These are phyloP conservation scores for Hemicentrotus pulcherrimus DNA, from an alignment of 35 echinoderm and acorn worm species.

Conservation along the genomic window DNA sequence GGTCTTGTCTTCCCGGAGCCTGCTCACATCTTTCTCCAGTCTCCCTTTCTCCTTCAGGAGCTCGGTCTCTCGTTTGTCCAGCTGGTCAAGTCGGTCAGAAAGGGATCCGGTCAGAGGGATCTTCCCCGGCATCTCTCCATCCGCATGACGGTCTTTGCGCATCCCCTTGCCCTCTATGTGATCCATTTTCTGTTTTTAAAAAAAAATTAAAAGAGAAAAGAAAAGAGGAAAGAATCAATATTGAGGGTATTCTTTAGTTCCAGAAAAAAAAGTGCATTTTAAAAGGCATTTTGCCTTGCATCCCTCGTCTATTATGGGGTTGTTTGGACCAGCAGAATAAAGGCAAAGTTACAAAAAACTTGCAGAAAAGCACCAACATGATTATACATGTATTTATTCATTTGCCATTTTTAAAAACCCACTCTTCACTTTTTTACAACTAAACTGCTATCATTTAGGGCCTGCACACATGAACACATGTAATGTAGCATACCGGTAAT, in stretches of 20 bases:
- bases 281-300: too few species aligned
- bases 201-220: neutral
- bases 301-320: too few species aligned
- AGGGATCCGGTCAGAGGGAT: slow-evolving; percentile 66
- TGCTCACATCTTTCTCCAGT: slow-evolving; percentile 71
- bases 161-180: slow-evolving; percentile 68
- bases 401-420: too few species aligned
- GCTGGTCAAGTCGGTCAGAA: slow-evolving; percentile 76
- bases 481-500: too few species aligned
- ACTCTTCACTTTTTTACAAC: too few species aligned
- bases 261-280: too few species aligned
- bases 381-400: too few species aligned
- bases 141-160: neutral
- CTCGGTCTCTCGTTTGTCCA: slow-evolving; percentile 88
- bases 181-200: slow-evolving; percentile 65
- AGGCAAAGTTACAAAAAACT: too few species aligned
- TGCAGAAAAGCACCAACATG: too few species aligned
- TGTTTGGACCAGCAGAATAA: too few species aligned
- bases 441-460: too few species aligned
- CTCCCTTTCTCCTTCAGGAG: slow-evolving; percentile 69
- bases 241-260: neutral
- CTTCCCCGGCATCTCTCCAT: slow-evolving; percentile 70
- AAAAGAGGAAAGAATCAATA: neutral
- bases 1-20: slow-evolving; percentile 85
- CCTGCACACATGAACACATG: too few species aligned